phyloP scores from a whole-genome alignment of 2,113 vertebrate genomes.

The Colistium nudipinnis region DNA sequence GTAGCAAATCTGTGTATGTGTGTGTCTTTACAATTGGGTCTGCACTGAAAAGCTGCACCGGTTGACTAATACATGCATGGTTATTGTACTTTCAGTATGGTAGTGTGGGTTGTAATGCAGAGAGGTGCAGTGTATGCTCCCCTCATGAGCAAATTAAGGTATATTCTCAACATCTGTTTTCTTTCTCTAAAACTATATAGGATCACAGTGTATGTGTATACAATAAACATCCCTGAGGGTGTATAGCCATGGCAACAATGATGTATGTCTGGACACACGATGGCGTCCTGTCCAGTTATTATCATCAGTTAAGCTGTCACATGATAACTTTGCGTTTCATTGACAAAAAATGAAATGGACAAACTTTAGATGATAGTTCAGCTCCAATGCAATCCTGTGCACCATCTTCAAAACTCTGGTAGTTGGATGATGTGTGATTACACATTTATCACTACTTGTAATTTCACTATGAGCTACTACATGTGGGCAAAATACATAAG shows the following conservation, averaged over 20 bases:
- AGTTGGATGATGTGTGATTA: background rate
- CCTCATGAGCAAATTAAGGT: slow-evolving; percentile 25
- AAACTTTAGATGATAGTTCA: background rate
- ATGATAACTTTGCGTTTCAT: background rate
- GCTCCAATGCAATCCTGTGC: background rate
- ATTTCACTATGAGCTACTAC: background rate
- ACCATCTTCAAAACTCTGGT: background rate
- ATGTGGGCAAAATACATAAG: too few species aligned
- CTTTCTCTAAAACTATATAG: slow-evolving; percentile 9
- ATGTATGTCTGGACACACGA: slow-evolving; percentile 1
- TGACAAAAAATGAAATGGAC: background rate
- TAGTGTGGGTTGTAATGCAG: slow-evolving; percentile 69
- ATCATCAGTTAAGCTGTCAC: background rate
- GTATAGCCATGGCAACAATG: background rate
- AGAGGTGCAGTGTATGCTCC: slow-evolving; percentile 38
- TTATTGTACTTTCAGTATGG: slow-evolving; percentile 54
- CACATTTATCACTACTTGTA: slow-evolving; percentile 1
- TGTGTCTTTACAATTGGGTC: slow-evolving; percentile 25
- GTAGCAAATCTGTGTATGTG: slow-evolving; percentile 21
- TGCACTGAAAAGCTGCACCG: slow-evolving; percentile 53
- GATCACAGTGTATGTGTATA: background rate
- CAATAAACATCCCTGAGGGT: background rate
- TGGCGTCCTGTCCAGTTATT: background rate
- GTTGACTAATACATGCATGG: slow-evolving; percentile 63
- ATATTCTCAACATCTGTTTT: slow-evolving; percentile 9